phyloP scores from a whole-genome alignment of 2,888 invertebrate genomes.

The Heliconius erato region DNA sequence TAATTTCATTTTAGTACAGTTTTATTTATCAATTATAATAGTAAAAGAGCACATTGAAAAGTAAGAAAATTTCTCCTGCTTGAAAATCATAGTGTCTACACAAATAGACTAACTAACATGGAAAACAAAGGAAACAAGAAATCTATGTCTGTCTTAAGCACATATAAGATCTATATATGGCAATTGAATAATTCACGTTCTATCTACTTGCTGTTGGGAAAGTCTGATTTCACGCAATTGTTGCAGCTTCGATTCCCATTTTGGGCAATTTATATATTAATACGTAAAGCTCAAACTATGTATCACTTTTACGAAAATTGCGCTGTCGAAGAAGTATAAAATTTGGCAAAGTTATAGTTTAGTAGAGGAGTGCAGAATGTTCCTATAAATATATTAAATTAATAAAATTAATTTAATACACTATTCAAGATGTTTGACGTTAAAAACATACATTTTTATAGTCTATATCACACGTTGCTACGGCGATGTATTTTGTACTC shows the following conservation, averaged over 20 bases:
- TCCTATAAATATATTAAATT: too few relatives aligned
- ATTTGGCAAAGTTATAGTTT: too few relatives aligned
- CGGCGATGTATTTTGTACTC: too few relatives aligned
- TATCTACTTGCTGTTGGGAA: neutral
- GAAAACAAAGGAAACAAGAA: slow-evolving; percentile 17
- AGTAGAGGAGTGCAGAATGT: too few relatives aligned
- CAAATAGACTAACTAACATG: slow-evolving; percentile 9
- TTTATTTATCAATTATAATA: neutral
- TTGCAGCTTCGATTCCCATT: neutral
- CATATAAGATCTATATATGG: slow-evolving; percentile 13
- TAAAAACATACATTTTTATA: too few relatives aligned
- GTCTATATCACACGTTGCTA: too few relatives aligned
- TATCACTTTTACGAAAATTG: too few relatives aligned
- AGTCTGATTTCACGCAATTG: neutral
- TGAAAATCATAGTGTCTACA: neutral
- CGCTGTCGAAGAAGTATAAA: too few relatives aligned
- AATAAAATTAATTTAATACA: too few relatives aligned
- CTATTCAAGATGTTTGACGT: too few relatives aligned
- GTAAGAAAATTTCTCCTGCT: neutral
- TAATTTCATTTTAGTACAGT: neutral
- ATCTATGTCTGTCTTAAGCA: neutral
- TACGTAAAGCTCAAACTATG: too few relatives aligned
- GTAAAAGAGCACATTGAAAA: neutral
- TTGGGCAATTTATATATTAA: neutral
- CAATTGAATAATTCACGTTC: neutral